phyloP scores from a whole-genome alignment of 2,113 vertebrate genomes.

The Heptranchias perlo region DNA sequence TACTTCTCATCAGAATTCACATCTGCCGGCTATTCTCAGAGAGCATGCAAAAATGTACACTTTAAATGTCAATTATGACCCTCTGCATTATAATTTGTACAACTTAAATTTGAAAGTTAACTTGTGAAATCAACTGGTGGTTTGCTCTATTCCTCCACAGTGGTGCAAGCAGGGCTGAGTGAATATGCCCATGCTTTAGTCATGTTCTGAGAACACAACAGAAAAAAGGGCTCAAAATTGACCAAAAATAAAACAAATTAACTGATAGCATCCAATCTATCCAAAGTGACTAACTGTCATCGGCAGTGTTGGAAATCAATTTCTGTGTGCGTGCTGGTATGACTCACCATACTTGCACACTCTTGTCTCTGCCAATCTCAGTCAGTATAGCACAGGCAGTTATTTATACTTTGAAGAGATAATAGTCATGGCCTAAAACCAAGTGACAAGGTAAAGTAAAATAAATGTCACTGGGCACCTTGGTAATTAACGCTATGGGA shows the following conservation, averaged over 20 bases:
- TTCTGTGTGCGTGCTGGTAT: background rate
- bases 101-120: background rate
- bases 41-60: background rate
- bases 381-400: background rate
- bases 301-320: background rate
- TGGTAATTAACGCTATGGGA: background rate
- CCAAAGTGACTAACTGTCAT: background rate
- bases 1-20: background rate
- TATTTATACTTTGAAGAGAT: background rate
- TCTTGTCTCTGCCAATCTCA: background rate
- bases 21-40: background rate
- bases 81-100: background rate
- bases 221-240: background rate
- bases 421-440: background rate
- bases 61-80: background rate
- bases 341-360: background rate
- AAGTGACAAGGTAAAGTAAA: background rate
- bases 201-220: background rate
- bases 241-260: background rate
- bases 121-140: background rate
- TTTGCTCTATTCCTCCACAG: no score
- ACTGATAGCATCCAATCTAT: no score
- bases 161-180: background rate
- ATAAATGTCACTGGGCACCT: background rate
- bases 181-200: background rate